Base-by-base conservation (phyloP, 2,888 invertebrate genomes). In the Machimus rusticus region DNA sequence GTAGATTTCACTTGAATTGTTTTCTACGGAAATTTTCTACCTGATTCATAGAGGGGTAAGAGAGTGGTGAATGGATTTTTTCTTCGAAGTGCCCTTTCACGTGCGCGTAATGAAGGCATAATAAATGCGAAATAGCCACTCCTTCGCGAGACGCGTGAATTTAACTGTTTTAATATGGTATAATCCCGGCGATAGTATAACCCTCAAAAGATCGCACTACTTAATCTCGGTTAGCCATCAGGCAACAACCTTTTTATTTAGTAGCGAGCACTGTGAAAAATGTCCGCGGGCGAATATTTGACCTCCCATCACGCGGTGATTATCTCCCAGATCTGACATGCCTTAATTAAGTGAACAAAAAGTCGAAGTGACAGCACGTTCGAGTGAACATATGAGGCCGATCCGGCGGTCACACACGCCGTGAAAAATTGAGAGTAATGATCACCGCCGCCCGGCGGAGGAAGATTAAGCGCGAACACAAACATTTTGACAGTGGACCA, bases 401-500 rank as follows among this genome's bases (percentile, higher is more conserved):
- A 85, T 85, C 74, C 74, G 85, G 37, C 46, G 85, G 74, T 85
- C 85, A 74, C 74, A 85, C 74, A 85, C 74, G 74, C 39, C 74
- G 85, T 85, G 85, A 85, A 85, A 74, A 85, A 85, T 85, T 85
- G 85, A 85, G 85, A 85, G 74, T 85, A 74, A 85, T 85, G 85
- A 85, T 85, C 85, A 74, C 43, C 74, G 46, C 28, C 43, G 39
- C 39, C 39, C 39, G 74, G 46, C 37, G 19, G 74, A 31, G 19
- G 74, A 87, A 88, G 88, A 88, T 88, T 87, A 88, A 88, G 43
- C 82, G 51, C 82, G n/a, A 57, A 87, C 88, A 88, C 76, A 88
- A 88, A 88, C 87, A 88, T 88, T 88, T 87, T 88, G 88, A 88
- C 88, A 88, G 87, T 86, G 14, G 86, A 28, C 88, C 84, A 87